Evolutionary conservation across 2,888 invertebrate genomes (phyloP).

Genomic region (Zaprionus lineosus): DNA sequence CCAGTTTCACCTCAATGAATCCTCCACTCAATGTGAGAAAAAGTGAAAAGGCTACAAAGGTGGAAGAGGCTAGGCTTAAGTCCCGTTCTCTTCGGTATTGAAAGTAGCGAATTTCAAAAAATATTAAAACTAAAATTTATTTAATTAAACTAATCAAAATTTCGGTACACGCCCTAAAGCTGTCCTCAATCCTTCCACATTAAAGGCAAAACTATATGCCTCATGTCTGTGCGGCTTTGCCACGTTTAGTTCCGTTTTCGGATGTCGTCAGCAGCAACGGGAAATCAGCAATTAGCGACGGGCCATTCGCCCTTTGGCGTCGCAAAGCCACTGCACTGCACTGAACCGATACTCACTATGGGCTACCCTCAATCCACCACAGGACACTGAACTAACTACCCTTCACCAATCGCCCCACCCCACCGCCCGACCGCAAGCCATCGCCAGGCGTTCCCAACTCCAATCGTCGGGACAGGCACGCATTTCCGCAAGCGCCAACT

Average conservation of each 20-base stretch:
- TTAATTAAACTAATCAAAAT: no score
- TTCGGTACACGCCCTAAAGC: no score
- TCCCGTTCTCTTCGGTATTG: no score
- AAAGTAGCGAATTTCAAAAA: no score
- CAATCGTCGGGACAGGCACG: slow-evolving; percentile 53
- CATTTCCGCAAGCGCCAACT: slow-evolving; percentile 73
- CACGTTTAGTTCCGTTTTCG: no score
- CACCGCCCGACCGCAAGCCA: neutral
- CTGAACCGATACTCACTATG: no score
- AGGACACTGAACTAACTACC: no score
- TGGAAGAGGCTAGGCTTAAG: no score
- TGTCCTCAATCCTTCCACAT: no score
- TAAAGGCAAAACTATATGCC: no score
- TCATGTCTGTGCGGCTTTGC: slow-evolving; percentile 25
- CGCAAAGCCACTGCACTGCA: slow-evolving; percentile 18
- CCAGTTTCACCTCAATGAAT: slow-evolving; percentile 4
- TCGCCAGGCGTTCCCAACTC: slow-evolving; percentile 14
- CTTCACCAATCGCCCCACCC: neutral
- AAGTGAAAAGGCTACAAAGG: neutral
- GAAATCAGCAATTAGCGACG: slow-evolving; percentile 77
- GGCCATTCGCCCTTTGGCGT: slow-evolving; percentile 34
- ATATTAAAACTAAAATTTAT: no score
- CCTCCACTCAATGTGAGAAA: neutral
- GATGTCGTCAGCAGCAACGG: slow-evolving; percentile 33
- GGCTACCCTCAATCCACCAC: no score